Evolutionary conservation across 2,797 vertebrate species (phyloP).

Genomic region (Alosa sapidissima): DNA sequence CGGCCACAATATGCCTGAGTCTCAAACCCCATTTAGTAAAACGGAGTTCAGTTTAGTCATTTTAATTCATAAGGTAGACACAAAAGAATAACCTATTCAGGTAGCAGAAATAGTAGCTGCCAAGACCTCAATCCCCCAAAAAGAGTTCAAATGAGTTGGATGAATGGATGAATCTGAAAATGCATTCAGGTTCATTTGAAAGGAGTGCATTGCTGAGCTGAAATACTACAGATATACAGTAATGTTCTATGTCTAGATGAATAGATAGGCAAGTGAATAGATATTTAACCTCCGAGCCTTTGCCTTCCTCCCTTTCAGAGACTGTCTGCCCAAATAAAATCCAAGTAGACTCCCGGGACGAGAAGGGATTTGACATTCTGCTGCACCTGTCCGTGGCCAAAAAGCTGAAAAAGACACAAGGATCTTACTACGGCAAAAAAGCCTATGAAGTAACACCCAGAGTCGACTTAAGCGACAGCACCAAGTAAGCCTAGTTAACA

Average conservation of each 20-base stretch:
- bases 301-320: slow-evolving; percentile 70
- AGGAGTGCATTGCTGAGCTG: background rate
- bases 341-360: slow-evolving; percentile 86
- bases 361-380: slow-evolving; percentile 97
- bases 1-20: background rate
- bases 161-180: background rate
- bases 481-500: slow-evolving; percentile 74
- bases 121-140: background rate
- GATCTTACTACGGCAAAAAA: slow-evolving; percentile 81
- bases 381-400: slow-evolving; percentile 88
- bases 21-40: background rate
- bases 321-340: slow-evolving; percentile 93
- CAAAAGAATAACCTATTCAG: background rate
- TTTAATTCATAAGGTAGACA: slow-evolving; percentile 9
- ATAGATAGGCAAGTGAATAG: background rate
- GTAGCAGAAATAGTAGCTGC: background rate
- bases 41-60: background rate
- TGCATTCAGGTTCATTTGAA: slow-evolving; percentile 8
- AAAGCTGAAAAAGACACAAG: slow-evolving; percentile 88
- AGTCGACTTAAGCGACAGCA: slow-evolving; percentile 87
- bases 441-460: slow-evolving; percentile 88
- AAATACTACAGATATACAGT: background rate
- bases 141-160: background rate
- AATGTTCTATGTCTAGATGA: background rate
- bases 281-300: background rate